phyloP scores from a whole-genome alignment of 1,140 invertebrate species.

The Gerris buenoi region DNA sequence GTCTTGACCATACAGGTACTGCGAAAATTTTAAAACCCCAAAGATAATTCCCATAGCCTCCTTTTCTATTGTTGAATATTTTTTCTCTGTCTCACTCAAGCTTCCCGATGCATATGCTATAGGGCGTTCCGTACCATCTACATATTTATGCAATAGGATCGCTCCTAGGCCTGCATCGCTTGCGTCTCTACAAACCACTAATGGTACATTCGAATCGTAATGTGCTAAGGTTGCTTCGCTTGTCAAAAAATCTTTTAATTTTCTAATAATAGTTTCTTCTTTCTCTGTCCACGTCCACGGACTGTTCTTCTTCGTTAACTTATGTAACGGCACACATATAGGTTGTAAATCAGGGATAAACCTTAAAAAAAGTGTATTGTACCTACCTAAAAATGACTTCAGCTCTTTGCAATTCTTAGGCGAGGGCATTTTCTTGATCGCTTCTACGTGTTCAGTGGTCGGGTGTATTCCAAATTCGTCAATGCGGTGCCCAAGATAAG shows the following conservation, averaged over 20 bases:
- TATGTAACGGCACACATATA: not conserved
- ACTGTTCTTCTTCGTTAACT: not conserved
- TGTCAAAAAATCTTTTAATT: not conserved
- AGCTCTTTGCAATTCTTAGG: not conserved
- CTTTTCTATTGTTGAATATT: slow-evolving; percentile 30
- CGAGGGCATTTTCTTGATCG: not conserved
- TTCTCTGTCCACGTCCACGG: not conserved
- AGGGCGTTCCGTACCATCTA: slow-evolving; percentile 14
- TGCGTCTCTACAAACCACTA: slow-evolving; percentile 29
- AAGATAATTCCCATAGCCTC: slow-evolving; percentile 30
- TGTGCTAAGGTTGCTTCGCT: not conserved
- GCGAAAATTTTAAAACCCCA: slow-evolving; percentile 30
- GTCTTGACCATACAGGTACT: slow-evolving; percentile 33
- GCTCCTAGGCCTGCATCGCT: slow-evolving; percentile 20
- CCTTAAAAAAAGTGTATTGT: not conserved
- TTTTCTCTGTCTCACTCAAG: slow-evolving; percentile 29
- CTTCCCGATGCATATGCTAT: slow-evolving; percentile 29
- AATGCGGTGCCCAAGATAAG: not conserved
- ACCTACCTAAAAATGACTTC: not conserved
- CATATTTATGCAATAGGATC: slow-evolving; percentile 21
- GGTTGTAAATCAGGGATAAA: not conserved
- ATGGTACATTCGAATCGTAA: slow-evolving; percentile 20
- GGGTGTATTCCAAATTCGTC: not conserved
- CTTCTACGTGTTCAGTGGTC: not conserved
- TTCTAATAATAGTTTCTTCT: not conserved